Evolutionary conservation across 2,797 vertebrate genomes (phyloP), one percentile per base, ranked within the genome.

Genomic region (Melanotaenia nigrans): DNA sequence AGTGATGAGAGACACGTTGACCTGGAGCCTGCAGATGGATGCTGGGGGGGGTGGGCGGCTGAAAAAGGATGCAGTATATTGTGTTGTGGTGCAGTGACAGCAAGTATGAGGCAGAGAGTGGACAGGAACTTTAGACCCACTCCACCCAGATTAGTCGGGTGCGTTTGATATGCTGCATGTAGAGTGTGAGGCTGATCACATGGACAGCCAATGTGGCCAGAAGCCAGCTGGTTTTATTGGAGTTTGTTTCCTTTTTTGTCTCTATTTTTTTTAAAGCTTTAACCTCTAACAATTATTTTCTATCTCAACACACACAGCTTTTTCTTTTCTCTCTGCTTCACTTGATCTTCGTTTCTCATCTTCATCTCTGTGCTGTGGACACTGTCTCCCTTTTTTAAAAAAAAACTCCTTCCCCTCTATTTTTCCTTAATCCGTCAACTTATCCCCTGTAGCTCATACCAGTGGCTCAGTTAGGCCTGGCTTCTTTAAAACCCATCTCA

Each of bases 241-340:
- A 85, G 80, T 86, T 89, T 87, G 28, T 30, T 30, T 30, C 28
- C 28, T 79, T 49, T 33, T 45, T 36, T 53, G 18, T 49, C 7
- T 18, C 7, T 8, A 20, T 20, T n/a, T 5, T 49, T 47, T 35
- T 30, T 30, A 87, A 89, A 89, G 81, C 82, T 71, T 63, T 64
- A 75, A 85, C 85, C 82, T 85, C 77, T 83, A 89, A 90, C 80
- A 82, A 87, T 88, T 78, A 86, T 89, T 68, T 85, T 77, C 72
- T 32, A 62, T 87, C 81, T 87, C 68, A 75, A 87, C 81, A 84
- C 63, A 66, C 73, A 81, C 71, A 45, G 77, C 78, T 91, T 83
- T 77, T 51, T 35, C 70, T 68, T 77, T 68, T 60, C 67, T 85
- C 57, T 77, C 67, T 75, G 75, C 78, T 71, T 87, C 73, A 56